phyloP scores from a whole-genome alignment of 2,797 vertebrate species.

The Chrysocyon brachyurus region DNA sequence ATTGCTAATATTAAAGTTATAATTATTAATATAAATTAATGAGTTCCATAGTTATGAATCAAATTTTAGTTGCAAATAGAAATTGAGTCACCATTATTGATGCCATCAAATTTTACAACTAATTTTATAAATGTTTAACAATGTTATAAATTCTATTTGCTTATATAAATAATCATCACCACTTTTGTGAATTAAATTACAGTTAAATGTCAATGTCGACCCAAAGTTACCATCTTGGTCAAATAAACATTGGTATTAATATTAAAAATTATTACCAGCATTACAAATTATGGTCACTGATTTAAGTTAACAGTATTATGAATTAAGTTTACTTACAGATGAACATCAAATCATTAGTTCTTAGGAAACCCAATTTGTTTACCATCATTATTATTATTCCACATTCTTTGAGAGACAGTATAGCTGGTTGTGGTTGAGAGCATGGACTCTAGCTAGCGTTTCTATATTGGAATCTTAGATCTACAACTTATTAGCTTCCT shows the following conservation, averaged over 20 bases:
- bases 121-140: slow-evolving; percentile 44
- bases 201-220: slow-evolving; percentile 58
- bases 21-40: slow-evolving; percentile 44
- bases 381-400: slow-evolving; percentile 44
- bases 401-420: slow-evolving; percentile 43
- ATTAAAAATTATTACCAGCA: slow-evolving; percentile 22
- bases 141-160: slow-evolving; percentile 42
- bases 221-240: slow-evolving; percentile 31
- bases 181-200: slow-evolving; percentile 60
- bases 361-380: slow-evolving; percentile 50
- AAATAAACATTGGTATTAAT: slow-evolving; percentile 31
- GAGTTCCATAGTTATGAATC: slow-evolving; percentile 33
- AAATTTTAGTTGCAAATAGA: slow-evolving; percentile 66
- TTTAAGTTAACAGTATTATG: slow-evolving; percentile 42
- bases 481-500: slow-evolving; percentile 22
- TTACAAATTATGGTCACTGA: slow-evolving; percentile 30
- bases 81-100: slow-evolving; percentile 47
- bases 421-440: slow-evolving; percentile 17
- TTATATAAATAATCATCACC: slow-evolving; percentile 49
- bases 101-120: slow-evolving; percentile 52
- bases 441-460: slow-evolving; percentile 42
- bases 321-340: slow-evolving; percentile 58
- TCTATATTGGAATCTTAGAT: slow-evolving; percentile 49
- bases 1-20: slow-evolving; percentile 50
- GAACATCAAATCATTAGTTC: slow-evolving; percentile 57